Evolutionary conservation across 2,797 vertebrate genomes (phyloP), one percentile per base, ranked within the genome.

Genomic region (Macropodus opercularis): DNA sequence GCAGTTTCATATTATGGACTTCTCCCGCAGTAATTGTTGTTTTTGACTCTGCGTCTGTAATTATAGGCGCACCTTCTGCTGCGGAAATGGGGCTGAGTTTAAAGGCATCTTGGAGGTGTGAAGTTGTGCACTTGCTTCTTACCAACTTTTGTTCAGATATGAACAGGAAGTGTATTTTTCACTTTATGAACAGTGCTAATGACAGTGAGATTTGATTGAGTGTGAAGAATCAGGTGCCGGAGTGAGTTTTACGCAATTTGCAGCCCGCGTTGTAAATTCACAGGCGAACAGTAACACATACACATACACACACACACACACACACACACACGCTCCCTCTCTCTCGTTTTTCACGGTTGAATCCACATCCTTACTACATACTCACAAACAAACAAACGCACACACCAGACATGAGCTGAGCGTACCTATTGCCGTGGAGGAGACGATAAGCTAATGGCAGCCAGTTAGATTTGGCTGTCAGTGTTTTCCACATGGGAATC

Each of bases 401-500:
- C 76, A 50, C 67, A 59, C 63, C 43, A 62, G 49, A 79, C 68
- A 65, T 46, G 52, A 80, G 74, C 75, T 40, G 46, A 75, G 61
- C 59, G 65, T 80, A 85, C 84, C 71, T 85, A 79, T 83, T 70
- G 83, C 79, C 84, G 85, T 72, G 87, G 76, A 87, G 85, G 80
- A 85, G 85, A 85, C 53, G 87, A 87, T 87, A 90, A 90, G 89
- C 86, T 81, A 83, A 85, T 83, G 87, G 88, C 87, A 90, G 84
- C 85, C 85, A 87, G 81, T 88, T 88, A 88, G 89, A 92, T 92
- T 92, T 91, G 86, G 80, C 91, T 91, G 92, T 91, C 91, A 92
- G 83, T 90, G 87, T 91, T 91, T 89, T 91, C 79, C 91, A 91
- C 91, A 90, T 91, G 92, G 92, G 92, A 92, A 91, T 92, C 90